Evolutionary conservation across 2,113 vertebrate species (phyloP).

Genomic region (Nothoprocta pentlandii): DNA sequence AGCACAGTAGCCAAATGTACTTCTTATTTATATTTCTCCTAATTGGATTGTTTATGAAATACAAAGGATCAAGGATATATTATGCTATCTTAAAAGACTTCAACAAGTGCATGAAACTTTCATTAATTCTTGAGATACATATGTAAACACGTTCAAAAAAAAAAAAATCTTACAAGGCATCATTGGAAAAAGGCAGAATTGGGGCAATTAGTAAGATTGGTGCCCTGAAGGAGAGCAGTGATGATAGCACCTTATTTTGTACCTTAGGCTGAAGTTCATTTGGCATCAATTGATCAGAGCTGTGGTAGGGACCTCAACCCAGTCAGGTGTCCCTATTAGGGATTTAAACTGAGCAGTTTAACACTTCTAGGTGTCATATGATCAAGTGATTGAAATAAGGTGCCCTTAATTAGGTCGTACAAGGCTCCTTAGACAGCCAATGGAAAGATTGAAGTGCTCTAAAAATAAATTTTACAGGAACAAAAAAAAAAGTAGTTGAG

Average conservation of each 20-base stretch:
- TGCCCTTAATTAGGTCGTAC: not conserved
- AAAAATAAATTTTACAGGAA: not conserved
- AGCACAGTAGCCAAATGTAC: constrained; percentile 41
- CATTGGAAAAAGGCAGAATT: not conserved
- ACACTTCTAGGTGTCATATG: not conserved
- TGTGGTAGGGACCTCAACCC: not conserved
- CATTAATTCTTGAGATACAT: constrained; percentile 40
- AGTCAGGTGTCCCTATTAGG: not conserved
- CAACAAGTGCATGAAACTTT: constrained; percentile 64
- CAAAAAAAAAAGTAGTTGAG: not conserved
- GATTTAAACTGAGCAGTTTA: not conserved
- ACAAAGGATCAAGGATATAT: constrained; percentile 22
- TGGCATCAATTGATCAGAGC: not conserved
- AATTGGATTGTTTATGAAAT: constrained; percentile 49
- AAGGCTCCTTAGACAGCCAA: not conserved
- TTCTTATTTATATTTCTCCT: constrained; percentile 47
- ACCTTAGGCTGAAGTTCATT: accelerated
- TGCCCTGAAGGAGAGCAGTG: accelerated
- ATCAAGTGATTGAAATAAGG: not conserved
- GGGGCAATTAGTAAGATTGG: too few relatives aligned
- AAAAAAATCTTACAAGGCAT: not conserved
- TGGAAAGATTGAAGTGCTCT: not conserved
- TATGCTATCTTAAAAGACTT: constrained; percentile 51
- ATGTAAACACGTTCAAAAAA: constrained; percentile 24
- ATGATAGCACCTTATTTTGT: not conserved